phyloP scores from a whole-genome alignment of 2,888 invertebrate genomes.

The Macrophya alboannulata region DNA sequence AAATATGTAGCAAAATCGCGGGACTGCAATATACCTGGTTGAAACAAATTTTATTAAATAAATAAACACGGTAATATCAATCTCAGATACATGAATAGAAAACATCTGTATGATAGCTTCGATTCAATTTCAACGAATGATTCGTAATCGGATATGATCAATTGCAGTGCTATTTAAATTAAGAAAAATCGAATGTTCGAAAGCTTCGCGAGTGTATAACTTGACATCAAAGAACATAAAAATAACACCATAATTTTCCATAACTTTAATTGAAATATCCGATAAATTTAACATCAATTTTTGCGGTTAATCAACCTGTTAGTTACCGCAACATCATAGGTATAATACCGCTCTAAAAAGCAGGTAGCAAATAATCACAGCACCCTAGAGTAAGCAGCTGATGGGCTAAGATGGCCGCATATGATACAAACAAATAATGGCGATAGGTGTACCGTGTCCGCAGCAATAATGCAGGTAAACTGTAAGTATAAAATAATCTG shows the following conservation, averaged over 20 bases:
- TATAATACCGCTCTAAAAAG: not conserved
- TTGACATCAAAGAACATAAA: not conserved
- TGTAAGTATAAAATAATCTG: not conserved
- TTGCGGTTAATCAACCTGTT: not conserved
- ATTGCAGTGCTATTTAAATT: slow-evolving; percentile 7
- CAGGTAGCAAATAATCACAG: slow-evolving; percentile 10
- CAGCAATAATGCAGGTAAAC: slow-evolving; percentile 57
- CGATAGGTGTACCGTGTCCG: slow-evolving; percentile 64
- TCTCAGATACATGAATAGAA: not conserved
- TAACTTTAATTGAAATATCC: not conserved
- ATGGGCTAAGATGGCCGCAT: slow-evolving; percentile 70
- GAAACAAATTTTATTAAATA: not conserved
- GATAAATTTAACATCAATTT: not conserved
- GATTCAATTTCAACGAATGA: not conserved
- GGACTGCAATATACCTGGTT: not conserved
- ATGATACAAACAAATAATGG: slow-evolving; percentile 72
- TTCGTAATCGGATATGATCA: slow-evolving; percentile 24
- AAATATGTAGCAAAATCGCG: not conserved
- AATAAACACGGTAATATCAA: not conserved
- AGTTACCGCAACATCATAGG: not conserved
- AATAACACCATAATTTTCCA: not conserved
- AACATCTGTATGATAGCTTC: not conserved
- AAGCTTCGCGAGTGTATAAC: not conserved
- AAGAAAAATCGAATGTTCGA: not conserved
- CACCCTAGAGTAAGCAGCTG: slow-evolving; percentile 70